Conservation (phyloP, 2,888 invertebrate genomes). For the Choristoneura rosaceana region DNA sequence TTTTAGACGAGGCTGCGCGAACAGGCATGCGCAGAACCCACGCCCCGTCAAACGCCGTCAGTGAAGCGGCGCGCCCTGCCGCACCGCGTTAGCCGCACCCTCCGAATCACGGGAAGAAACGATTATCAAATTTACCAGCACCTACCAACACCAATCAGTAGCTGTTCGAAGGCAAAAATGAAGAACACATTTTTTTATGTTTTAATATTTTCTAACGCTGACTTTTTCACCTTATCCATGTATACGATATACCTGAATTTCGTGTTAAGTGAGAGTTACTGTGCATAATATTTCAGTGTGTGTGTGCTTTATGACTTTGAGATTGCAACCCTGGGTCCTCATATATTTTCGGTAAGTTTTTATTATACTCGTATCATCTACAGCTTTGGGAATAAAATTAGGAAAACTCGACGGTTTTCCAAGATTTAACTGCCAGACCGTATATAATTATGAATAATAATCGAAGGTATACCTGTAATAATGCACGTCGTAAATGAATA, state of each 20-base stretch:
- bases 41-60: constrained; percentile 69
- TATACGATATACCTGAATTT: constrained; percentile 30
- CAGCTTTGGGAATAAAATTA: neutral
- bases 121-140: constrained; percentile 45
- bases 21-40: constrained; percentile 73
- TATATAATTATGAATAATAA: neutral
- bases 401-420: neutral
- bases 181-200: constrained; percentile 9
- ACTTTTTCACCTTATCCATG: constrained; percentile 15
- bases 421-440: neutral
- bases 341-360: constrained; percentile 27
- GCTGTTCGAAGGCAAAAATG: constrained; percentile 3
- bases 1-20: constrained; percentile 71
- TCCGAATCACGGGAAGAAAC: constrained; percentile 45
- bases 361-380: neutral
- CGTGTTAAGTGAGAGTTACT: constrained; percentile 36
- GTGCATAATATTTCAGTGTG: constrained; percentile 31
- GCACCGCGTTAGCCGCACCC: constrained; percentile 69
- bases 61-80: constrained; percentile 71
- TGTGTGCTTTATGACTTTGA: constrained; percentile 35
- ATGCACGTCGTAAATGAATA: neutral
- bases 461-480: neutral
- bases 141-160: constrained; percentile 15
- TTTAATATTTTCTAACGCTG: constrained; percentile 2
- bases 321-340: constrained; percentile 6